Evolutionary conservation across 2,888 invertebrate genomes (phyloP).

Genomic region (Plusia festucae): DNA sequence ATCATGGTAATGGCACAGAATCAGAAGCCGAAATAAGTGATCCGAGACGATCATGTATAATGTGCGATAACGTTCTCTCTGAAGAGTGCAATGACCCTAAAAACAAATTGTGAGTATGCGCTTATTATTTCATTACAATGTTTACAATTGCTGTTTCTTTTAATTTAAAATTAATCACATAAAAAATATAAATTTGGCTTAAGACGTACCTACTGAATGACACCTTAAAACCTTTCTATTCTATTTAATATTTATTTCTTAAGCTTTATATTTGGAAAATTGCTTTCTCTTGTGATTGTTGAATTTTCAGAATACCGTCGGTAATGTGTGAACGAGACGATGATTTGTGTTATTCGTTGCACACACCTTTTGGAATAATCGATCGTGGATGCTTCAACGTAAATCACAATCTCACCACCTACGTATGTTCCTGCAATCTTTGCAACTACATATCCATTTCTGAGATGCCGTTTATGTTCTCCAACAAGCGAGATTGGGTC

Average conservation of each 20-base stretch:
- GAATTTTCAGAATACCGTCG: conserved; percentile 72
- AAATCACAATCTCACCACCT: conserved; percentile 72
- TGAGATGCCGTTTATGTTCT: conserved; percentile 78
- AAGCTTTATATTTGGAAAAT: conserved; percentile 36
- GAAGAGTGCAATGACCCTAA: conserved; percentile 73
- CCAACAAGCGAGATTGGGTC: conserved; percentile 73
- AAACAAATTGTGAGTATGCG: conserved; percentile 73
- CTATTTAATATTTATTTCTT: background rate
- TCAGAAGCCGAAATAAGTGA: conserved; percentile 31
- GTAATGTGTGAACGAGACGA: conserved; percentile 68
- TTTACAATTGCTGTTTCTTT: no score
- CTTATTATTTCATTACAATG: no score
- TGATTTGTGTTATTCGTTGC: conserved; percentile 78
- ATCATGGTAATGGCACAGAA: conserved; percentile 26
- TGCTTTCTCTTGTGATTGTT: conserved; percentile 51
- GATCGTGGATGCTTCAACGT: conserved; percentile 79
- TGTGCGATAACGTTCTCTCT: conserved; percentile 71
- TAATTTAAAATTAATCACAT: no score
- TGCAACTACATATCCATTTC: conserved; percentile 79
- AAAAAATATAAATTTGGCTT: no score
- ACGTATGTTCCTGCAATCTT: conserved; percentile 81
- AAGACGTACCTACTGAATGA: no score
- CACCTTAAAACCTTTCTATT: no score
- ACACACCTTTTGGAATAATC: conserved; percentile 81
- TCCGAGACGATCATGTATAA: conserved; percentile 70